Base-by-base conservation (phyloP, 2,888 invertebrate species). In the Napeogenes sylphis region DNA sequence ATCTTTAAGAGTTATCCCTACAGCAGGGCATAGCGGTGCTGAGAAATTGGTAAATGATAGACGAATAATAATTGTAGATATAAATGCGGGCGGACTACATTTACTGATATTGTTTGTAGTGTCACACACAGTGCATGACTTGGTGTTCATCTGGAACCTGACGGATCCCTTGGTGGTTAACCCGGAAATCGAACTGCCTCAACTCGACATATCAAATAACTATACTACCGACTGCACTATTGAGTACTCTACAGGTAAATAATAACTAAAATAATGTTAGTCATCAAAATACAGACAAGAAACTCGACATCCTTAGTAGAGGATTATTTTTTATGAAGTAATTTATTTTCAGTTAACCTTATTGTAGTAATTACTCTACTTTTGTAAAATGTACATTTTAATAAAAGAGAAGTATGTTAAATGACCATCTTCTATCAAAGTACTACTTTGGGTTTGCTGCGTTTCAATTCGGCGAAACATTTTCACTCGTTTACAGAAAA, bases 141-240 rank as follows among this genome's bases (percentile, higher is more conserved):
- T 97, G 79, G 94, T 96, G 65, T 97, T 97, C 81, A 94, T 96
- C 73, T 97, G 97, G 97, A 96, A 97, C 84, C 92, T 94, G 81
- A 95, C 95, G 0, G 95, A 96, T 79, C 96, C 97, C 0, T 84
- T 97, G 63, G 96, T 97, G 68, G 96, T 97, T 32, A 96, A 96
- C 84, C 94, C 95, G 12, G 95, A 96, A 73, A 96, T 97, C 66
- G 97, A 97, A 81, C 87, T 97, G 73, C 97, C 97, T 0, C 97
- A 97, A 79, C 92, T 97, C 64, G 97, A 97, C 71, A 95, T 97
- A 68, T 94, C 96, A 42, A 95, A 95, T 76, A 97, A 97, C 84
- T 95, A 94, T 75, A 97, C 97, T 2, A 94, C 94, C n/a, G 97
- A 97, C 82, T 97, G 97, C 78, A 97, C 97, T 54, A 94, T 95